These are phyloP conservation scores for Mustela nigripes DNA, from an alignment of 2,113 vertebrate genomes.

Conservation along the genomic window DNA sequence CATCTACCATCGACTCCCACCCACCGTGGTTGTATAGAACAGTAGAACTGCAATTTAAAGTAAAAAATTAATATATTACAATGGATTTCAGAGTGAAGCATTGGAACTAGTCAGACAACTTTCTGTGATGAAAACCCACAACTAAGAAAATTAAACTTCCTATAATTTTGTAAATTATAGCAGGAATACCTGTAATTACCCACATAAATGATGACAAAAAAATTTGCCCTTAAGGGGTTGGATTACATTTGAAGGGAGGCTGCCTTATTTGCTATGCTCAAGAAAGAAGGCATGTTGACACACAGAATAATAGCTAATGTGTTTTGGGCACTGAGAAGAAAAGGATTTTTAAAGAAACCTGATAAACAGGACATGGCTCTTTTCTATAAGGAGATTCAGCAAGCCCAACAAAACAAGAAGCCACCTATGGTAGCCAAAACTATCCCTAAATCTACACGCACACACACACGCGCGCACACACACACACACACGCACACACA, in stretches of 20 bases:
- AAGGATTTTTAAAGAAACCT: constrained; percentile 28
- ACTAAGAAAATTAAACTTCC: constrained; percentile 64
- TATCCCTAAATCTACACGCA: no score
- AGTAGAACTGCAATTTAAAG: not conserved
- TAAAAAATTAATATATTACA: not conserved
- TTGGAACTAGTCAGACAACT: constrained; percentile 42
- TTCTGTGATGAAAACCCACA: constrained; percentile 65
- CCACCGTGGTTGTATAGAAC: not conserved
- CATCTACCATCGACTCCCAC: not conserved
- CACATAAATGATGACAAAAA: constrained; percentile 68
- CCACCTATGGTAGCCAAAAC: not conserved
- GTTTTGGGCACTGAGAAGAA: not conserved
- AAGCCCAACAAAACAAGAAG: constrained; percentile 32
- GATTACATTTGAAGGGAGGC: constrained; percentile 48
- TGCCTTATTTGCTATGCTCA: not conserved
- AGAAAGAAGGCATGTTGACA: constrained; percentile 17
- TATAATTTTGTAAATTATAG: constrained; percentile 77
- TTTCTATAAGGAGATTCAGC: constrained; percentile 40
- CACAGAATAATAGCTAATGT: not conserved
- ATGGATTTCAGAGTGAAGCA: not conserved
- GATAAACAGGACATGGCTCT: constrained; percentile 3
- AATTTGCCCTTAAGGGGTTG: constrained; percentile 55
- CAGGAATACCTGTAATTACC: constrained; percentile 71
- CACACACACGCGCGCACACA: not conserved
- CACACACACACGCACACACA: not conserved